These are phyloP conservation scores for Falco cherrug DNA, from an alignment of 2,797 vertebrate genomes.

Conservation along the genomic window DNA sequence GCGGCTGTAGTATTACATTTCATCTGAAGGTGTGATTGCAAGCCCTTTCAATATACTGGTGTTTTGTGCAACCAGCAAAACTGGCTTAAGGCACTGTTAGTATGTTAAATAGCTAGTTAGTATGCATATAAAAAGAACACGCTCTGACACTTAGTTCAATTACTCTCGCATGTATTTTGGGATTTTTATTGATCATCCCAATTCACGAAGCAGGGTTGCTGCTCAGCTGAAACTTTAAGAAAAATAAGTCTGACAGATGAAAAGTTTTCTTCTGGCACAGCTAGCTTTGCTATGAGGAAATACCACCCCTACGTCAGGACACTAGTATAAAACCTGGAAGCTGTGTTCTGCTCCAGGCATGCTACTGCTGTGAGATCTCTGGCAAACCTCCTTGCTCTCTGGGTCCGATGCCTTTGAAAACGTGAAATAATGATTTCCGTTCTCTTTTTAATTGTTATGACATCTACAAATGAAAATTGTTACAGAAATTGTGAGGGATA, in stretches of 20 bases:
- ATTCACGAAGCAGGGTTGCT: not conserved
- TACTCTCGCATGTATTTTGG: not conserved
- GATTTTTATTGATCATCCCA: not conserved
- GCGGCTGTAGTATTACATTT: not conserved
- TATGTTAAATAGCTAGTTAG: not conserved
- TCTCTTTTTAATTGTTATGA: not conserved
- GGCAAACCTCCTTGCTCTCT: not conserved
- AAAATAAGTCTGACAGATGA: not conserved
- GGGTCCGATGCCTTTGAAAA: not conserved
- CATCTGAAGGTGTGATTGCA: not conserved
- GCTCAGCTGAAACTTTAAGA: not conserved
- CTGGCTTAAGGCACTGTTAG: not conserved
- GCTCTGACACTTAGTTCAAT: not conserved
- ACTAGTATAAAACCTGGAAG: conserved; percentile 3
- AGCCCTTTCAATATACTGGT: not conserved
- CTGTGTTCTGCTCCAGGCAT: not conserved
- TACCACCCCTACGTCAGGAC: not conserved
- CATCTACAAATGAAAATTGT: not conserved
- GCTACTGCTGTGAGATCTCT: not conserved
- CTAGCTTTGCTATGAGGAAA: not conserved
- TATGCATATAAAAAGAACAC: not conserved
- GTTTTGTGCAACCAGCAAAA: not conserved
- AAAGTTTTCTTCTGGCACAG: not conserved
- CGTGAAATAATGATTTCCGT: not conserved
- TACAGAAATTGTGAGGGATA: not conserved